Evolutionary conservation across 2,888 invertebrate species (phyloP).

Genomic region (Hermodice carunculata): DNA sequence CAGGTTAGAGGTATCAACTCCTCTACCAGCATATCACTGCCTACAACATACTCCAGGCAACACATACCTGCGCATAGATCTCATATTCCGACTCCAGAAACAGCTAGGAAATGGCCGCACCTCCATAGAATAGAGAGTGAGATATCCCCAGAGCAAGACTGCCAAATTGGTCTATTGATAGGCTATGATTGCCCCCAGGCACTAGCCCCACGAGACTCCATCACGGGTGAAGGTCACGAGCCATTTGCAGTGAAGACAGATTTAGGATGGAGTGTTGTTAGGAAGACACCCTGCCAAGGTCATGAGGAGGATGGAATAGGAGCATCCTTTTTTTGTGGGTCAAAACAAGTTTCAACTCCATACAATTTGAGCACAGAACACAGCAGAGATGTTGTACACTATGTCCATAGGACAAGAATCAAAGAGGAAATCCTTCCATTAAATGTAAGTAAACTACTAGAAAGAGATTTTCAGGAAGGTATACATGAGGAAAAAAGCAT

Average conservation of each 20-base stretch:
- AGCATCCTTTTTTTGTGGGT: too few relatives aligned
- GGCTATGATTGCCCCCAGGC: constrained; percentile 44
- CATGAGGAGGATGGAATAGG: too few relatives aligned
- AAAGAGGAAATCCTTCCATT: too few relatives aligned
- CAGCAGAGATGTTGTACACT: too few relatives aligned
- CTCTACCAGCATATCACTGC: constrained; percentile 25
- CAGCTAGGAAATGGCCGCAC: constrained; percentile 37
- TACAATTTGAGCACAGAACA: too few relatives aligned
- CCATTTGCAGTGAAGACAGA: constrained; percentile 37
- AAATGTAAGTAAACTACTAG: too few relatives aligned
- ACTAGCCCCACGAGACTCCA: constrained; percentile 35
- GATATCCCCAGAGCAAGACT: constrained; percentile 23
- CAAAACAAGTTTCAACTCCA: too few relatives aligned
- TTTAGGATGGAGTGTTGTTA: constrained; percentile 27
- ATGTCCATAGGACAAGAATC: too few relatives aligned
- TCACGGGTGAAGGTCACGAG: constrained; percentile 33
- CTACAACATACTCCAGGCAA: constrained; percentile 31
- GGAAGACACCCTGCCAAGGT: too few relatives aligned
- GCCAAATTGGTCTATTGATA: constrained; percentile 38
- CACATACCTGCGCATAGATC: constrained; percentile 37
- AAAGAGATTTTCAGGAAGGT: too few relatives aligned
- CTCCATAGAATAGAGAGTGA: constrained; percentile 27
- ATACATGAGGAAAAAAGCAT: too few relatives aligned
- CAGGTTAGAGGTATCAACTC: constrained; percentile 27
- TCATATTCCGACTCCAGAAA: constrained; percentile 41